Evolutionary conservation across 2,797 vertebrate genomes (phyloP).

Genomic region (Cyprinodon diabolis): DNA sequence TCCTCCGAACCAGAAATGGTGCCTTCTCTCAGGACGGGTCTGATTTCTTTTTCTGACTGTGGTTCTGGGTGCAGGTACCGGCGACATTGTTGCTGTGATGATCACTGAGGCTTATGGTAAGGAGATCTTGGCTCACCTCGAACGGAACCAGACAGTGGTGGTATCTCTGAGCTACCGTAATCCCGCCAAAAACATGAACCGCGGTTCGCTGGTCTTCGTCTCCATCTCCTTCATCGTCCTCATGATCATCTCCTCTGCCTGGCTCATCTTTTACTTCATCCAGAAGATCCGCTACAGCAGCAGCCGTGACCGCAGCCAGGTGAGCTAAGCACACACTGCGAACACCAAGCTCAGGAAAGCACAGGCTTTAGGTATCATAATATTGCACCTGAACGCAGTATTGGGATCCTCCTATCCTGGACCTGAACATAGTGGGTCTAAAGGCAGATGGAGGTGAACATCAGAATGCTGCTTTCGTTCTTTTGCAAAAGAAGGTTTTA

Average conservation of each 20-base stretch:
- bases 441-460: no score
- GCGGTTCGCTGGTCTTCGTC: conserved; percentile 94
- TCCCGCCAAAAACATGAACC: conserved; percentile 87
- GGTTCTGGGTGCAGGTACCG: conserved; percentile 84
- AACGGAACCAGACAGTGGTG: conserved; percentile 92
- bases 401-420: no score
- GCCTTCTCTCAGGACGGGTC: background rate
- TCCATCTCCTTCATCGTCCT: conserved; percentile 98
- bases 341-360: no score
- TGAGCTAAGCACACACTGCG: conserved; percentile 40
- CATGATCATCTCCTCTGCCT: conserved; percentile 97
- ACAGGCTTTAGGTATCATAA: background rate
- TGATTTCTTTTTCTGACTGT: background rate
- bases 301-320: conserved; percentile 94
- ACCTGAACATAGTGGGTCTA: no score
- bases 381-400: background rate
- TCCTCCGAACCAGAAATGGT: background rate
- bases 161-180: conserved; percentile 89
- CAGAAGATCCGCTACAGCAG: conserved; percentile 96
- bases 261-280: conserved; percentile 99
- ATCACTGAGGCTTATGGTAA: conserved; percentile 93
- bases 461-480: no score
- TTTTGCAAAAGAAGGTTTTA: no score
- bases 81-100: conserved; percentile 96
- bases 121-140: conserved; percentile 91